These are phyloP conservation scores for Meghimatium bilineatum DNA, from an alignment of 2,888 invertebrate species.

Conservation along the genomic window DNA sequence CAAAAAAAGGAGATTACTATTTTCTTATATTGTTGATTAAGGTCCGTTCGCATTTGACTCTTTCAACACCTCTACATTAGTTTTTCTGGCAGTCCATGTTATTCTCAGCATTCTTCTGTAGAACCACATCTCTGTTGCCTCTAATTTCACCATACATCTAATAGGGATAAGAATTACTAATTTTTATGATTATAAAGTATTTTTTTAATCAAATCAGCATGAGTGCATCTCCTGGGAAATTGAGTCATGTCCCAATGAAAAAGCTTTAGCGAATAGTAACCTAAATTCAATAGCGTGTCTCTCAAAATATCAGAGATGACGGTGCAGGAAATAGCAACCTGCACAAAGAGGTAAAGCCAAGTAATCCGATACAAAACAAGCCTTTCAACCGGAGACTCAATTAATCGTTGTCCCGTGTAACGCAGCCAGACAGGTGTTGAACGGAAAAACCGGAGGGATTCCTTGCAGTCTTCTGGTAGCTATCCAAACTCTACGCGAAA, in stretches of 20 bases:
- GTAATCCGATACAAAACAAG: conserved; percentile 27
- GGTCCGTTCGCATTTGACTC: too few relatives aligned
- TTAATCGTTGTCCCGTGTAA: conserved; percentile 31
- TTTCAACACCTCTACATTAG: too few relatives aligned
- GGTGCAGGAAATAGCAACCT: conserved; percentile 23
- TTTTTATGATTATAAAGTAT: too few relatives aligned
- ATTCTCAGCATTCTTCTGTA: too few relatives aligned
- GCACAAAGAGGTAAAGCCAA: conserved; percentile 14
- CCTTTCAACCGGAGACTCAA: conserved; percentile 34
- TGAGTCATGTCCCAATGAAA: not conserved
- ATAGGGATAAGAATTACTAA: too few relatives aligned
- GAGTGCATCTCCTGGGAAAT: too few relatives aligned
- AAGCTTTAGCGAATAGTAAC: conserved; percentile 8
- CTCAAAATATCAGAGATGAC: conserved; percentile 13
- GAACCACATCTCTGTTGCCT: too few relatives aligned
- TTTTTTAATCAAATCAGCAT: too few relatives aligned
- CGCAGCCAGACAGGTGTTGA: conserved; percentile 35
- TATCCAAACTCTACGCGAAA: not conserved
- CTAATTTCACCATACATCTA: too few relatives aligned
- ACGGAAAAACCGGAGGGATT: not conserved
- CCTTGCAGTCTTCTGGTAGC: not conserved
- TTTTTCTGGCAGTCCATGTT: too few relatives aligned
- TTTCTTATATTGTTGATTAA: too few relatives aligned
- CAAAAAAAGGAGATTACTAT: too few relatives aligned
- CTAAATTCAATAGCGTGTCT: not conserved